phyloP scores from a whole-genome alignment of 37 sponge, comb jelly and placozoan species.

The Dysidea cf. avara region DNA sequence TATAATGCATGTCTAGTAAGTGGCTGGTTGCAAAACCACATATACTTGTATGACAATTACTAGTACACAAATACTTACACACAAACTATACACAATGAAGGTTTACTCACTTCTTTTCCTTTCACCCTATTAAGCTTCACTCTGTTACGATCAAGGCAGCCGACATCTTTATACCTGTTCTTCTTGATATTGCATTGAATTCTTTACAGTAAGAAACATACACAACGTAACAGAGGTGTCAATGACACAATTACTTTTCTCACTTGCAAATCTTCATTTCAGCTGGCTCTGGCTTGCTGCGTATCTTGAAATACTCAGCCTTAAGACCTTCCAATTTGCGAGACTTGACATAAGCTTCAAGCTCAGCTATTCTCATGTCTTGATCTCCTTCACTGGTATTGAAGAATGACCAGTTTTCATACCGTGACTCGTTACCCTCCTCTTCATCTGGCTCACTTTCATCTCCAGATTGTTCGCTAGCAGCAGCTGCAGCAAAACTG shows the following conservation, averaged over 20 bases:
- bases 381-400: constrained; percentile 50
- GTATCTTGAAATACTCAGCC: constrained; percentile 55
- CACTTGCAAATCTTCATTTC: constrained; percentile 55
- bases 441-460: neutral
- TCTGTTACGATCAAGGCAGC: constrained; percentile 70
- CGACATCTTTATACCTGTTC: constrained; percentile 86
- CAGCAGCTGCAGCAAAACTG: neutral
- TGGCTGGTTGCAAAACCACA: too few species aligned
- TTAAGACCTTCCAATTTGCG: constrained; percentile 50
- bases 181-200: constrained; percentile 66
- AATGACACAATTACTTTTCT: constrained; percentile 1
- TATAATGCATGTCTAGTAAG: too few species aligned
- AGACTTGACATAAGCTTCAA: constrained; percentile 45
- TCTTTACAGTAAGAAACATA: constrained; percentile 24
- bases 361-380: constrained; percentile 40
- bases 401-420: constrained; percentile 49
- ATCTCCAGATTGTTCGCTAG: neutral
- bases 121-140: constrained; percentile 46
- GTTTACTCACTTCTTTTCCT: constrained; percentile 36
- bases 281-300: constrained; percentile 37
- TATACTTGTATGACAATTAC: too few species aligned
- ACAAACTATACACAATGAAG: too few species aligned
- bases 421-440: neutral
- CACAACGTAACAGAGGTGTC: too few species aligned
- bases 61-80: too few species aligned